phyloP scores from a whole-genome alignment of 1,140 invertebrate genomes.

The Parapsyche elsis region DNA sequence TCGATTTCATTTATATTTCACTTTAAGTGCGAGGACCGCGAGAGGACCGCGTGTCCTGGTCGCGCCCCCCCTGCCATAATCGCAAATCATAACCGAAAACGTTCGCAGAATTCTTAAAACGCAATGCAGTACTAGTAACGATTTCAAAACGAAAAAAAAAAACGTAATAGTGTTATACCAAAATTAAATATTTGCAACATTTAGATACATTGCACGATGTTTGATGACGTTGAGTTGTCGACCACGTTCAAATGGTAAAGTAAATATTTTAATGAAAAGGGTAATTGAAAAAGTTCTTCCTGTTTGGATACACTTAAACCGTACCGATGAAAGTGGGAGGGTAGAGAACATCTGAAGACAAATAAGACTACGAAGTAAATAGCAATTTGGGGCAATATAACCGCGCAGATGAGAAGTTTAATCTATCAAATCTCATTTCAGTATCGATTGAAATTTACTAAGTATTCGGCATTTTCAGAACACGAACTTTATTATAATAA shows the following conservation, averaged over 20 bases:
- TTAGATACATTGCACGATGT: too few relatives aligned
- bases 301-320: slow-evolving; percentile 25
- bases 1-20: slow-evolving; percentile 25
- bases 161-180: too few relatives aligned
- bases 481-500: too few relatives aligned
- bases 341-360: background rate
- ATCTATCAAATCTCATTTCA: too few relatives aligned
- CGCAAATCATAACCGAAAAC: slow-evolving; percentile 18
- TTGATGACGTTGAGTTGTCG: too few relatives aligned
- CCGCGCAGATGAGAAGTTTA: background rate
- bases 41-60: background rate
- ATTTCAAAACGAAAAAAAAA: background rate
- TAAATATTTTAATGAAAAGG: slow-evolving; percentile 44
- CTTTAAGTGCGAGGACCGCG: slow-evolving; percentile 14
- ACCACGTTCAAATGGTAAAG: slow-evolving; percentile 38
- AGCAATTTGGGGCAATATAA: background rate
- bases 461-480: too few relatives aligned
- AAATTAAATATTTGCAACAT: too few relatives aligned
- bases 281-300: slow-evolving; percentile 46
- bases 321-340: background rate
- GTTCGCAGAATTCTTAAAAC: background rate
- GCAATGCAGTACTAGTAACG: background rate
- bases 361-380: slow-evolving; percentile 4
- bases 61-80: background rate
- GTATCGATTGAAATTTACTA: too few relatives aligned